Conservation (phyloP, 2,888 invertebrate genomes). For the Lithophane semibrunnea region DNA sequence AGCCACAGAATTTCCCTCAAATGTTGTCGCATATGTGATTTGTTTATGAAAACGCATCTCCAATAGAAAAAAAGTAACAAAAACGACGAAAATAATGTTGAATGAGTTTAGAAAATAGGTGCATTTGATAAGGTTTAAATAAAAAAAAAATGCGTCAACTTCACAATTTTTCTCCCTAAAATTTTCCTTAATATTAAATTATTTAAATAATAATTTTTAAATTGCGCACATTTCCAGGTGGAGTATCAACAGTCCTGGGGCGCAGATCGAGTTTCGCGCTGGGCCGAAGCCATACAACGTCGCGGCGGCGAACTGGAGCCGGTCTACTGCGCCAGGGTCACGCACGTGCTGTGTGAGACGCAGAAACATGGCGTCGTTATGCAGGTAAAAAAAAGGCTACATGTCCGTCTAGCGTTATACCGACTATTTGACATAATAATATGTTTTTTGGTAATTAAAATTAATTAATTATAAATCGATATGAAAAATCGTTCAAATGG, state of each 20-base stretch:
- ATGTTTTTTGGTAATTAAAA: not conserved
- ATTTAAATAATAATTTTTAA: not conserved
- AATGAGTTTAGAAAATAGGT: not conserved
- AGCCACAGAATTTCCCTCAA: not conserved
- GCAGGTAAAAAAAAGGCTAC: conserved; percentile 87
- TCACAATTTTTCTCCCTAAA: not conserved
- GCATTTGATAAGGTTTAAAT: not conserved
- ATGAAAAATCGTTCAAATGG: not conserved
- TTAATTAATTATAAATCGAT: not conserved
- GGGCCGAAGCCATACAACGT: conserved; percentile 94
- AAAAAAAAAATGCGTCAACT: too few species aligned
- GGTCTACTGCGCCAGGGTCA: conserved; percentile 95
- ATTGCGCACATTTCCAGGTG: conserved; percentile 72
- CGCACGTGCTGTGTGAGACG: conserved; percentile 97
- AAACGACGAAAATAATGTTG: not conserved
- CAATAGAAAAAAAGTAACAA: not conserved
- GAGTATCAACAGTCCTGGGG: conserved; percentile 94
- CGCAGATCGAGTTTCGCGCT: conserved; percentile 90
- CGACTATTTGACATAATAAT: not conserved
- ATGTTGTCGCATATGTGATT: not conserved
- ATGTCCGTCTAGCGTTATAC: not conserved
- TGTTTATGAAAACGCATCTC: not conserved
- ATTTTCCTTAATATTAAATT: not conserved
- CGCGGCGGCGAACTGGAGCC: conserved; percentile 97
- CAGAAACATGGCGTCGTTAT: conserved; percentile 97